Base-by-base conservation (phyloP, 1,140 invertebrate genomes). In the Daktulosphaira vitifoliae region DNA sequence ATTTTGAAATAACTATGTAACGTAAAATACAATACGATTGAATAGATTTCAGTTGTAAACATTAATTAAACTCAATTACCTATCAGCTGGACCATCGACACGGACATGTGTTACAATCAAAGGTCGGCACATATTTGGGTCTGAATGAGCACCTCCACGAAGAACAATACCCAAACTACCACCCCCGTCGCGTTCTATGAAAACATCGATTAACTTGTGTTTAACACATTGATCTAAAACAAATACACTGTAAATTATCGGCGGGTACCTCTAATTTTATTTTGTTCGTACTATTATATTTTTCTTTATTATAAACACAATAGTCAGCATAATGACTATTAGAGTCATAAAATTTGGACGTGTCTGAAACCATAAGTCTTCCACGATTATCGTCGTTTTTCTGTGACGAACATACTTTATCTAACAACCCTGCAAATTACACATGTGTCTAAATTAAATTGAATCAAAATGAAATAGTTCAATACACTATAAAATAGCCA, bases 121-220 rank as follows among this genome's bases (percentile, higher is more conserved):
- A 0, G 92, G 89, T 59, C 85, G 80, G 2, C 81, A 79, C 74
- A 79, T 82, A 20, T 69, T 65, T 29, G 77, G 75, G 25, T 84
- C 66, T 2, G 79, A 78, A 64, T 82, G 78, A 23, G 82, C 81
- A 2, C 92, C 92, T 1, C 89, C 89, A 25, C 92, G 78, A 22
- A 96, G 77, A 2, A 90, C 95, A 37, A 97, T 85, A 0, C 92
- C 93, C 52, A 94, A 82, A 42, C 90, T 92, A 2, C 88, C 88
- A 48, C 92, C 86, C n/a, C n/a, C n/a, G 44, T 71, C 71, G 11
- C 71, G 66, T 64, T 71, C 69, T 1, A 72, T 67, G 20, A 67
- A 65, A 7, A 72, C 69, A 20, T 68, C 67, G 11, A 69, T 70
- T 11, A 68, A 46, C 22, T 70, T 69, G 22, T 50, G 46, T 9